phyloP scores from a whole-genome alignment of 2,888 invertebrate species.

The Octodonta nipae region DNA sequence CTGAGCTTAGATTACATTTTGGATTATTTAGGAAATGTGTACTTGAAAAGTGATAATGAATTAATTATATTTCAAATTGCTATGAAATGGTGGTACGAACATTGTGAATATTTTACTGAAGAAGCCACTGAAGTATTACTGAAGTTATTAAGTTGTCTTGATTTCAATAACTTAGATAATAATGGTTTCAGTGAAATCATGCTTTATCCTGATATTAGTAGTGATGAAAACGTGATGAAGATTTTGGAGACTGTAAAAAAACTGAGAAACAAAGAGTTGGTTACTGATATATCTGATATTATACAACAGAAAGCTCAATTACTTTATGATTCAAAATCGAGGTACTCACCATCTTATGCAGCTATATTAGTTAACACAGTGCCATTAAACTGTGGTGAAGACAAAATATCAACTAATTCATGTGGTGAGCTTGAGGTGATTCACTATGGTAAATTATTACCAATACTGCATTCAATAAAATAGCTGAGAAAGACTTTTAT shows the following conservation, averaged over 20 bases:
- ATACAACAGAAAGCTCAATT: too few relatives aligned
- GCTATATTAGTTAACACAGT: too few relatives aligned
- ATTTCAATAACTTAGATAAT: conserved; percentile 20
- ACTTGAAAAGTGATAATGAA: conserved; percentile 23
- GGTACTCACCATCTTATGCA: too few relatives aligned
- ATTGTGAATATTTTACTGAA: conserved; percentile 13
- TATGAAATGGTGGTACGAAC: conserved; percentile 32
- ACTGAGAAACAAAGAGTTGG: conserved; percentile 4
- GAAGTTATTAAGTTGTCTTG: conserved; percentile 26
- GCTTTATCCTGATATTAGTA: conserved; percentile 21
- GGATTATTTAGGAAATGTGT: conserved; percentile 28
- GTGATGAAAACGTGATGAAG: too few relatives aligned
- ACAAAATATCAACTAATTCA: too few relatives aligned
- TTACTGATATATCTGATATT: too few relatives aligned
- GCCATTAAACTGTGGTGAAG: too few relatives aligned
- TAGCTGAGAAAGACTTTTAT: neutral
- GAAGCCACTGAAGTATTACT: conserved; percentile 16
- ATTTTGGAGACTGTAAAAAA: conserved; percentile 7
- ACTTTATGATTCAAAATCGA: too few relatives aligned
- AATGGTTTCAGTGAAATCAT: conserved; percentile 25
- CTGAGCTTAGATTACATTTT: conserved; percentile 27
- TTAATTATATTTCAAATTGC: conserved; percentile 28
- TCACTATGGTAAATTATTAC: conserved; percentile 13
- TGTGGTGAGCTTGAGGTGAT: conserved; percentile 7
- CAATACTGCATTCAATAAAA: neutral